phyloP scores from a whole-genome alignment of 2,888 invertebrate genomes.

The Andricus curvator region DNA sequence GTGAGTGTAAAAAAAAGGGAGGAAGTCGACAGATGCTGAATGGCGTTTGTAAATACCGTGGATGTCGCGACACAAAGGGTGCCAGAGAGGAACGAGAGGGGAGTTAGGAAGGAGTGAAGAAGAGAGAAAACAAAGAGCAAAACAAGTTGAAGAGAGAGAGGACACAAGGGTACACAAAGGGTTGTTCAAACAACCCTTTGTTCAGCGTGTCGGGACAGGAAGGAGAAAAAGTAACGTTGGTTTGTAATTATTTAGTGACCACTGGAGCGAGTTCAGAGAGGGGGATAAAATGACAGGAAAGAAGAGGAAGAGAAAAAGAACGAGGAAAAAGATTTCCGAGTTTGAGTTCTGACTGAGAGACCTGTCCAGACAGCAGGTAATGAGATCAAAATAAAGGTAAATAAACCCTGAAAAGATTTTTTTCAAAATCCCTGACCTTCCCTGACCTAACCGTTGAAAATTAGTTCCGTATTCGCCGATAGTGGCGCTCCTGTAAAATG shows the following conservation, averaged over 20 bases:
- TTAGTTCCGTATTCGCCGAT: background rate
- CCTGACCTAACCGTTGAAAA: no score
- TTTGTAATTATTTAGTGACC: constrained; percentile 69
- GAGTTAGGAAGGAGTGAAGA: constrained; percentile 9
- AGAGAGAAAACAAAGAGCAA: constrained; percentile 34
- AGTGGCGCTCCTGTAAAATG: background rate
- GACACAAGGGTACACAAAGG: constrained; percentile 60
- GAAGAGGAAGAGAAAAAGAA: background rate
- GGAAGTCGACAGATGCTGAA: constrained; percentile 57
- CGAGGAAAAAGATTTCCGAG: background rate
- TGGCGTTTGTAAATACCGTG: constrained; percentile 64
- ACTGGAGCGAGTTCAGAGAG: constrained; percentile 42
- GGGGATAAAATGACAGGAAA: background rate
- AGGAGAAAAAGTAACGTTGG: constrained; percentile 65
- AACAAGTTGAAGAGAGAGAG: constrained; percentile 44
- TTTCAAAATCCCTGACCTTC: no score
- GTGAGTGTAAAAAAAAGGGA: constrained; percentile 25
- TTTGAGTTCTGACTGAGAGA: constrained; percentile 1
- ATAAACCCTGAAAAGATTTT: background rate
- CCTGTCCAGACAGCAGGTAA: background rate
- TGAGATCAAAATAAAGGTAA: constrained; percentile 34
- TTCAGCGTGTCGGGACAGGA: constrained; percentile 58
- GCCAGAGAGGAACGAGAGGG: constrained; percentile 27
- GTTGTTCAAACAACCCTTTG: constrained; percentile 71
- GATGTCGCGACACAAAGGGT: constrained; percentile 60